Base-by-base conservation (phyloP, 2,888 invertebrate genomes). In the Icerya purchasi region DNA sequence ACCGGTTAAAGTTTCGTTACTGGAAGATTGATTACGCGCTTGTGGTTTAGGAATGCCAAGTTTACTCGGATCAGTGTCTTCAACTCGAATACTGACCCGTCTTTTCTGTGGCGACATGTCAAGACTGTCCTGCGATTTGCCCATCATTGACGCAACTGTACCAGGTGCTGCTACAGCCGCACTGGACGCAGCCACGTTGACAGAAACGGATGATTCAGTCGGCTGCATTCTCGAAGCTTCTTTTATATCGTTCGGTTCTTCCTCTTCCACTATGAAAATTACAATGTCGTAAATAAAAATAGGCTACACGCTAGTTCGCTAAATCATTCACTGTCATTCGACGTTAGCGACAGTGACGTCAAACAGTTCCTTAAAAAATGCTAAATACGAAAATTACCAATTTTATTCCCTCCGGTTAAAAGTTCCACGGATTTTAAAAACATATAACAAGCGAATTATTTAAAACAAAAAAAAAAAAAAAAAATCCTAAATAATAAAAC, bases 1-100 rank as follows among this genome's bases (percentile, higher is more conserved):
- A 61, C 84, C 85, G 72, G 83, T 84, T 21, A 86, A 71, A 1
- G 86, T 86, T 69, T 86, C 86, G 58, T 83, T 81, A 69, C 85
- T 86, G 14, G 82, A 83, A 0, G 84, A 85, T 1, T 77, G 78
- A 0, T 81, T 78, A 68, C 84, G 79, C 53, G 81, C 80, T 71
- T 80, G 79, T 72, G 82, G 83, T 1, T 85, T 59, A 20, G 64
- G 63, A 20, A 63, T 62, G 2, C 62, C 58, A 22, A 63, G 59
- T 49, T 59, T 79, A 62, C 77, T 77, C 63, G 73, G 76, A 65
- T 81, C 78, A 64, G 78, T 77, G 63, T 80, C 79, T 62, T 76
- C 74, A 1, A 75, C 73, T 63, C 71, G 70, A 61, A 75, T 74
- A 53, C 73, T 75, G 24, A 76, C 71, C 63, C 72, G 71, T 66